These are phyloP conservation scores for Electrophaes corylata DNA, from an alignment of 2,888 invertebrate genomes.

Conservation along the genomic window DNA sequence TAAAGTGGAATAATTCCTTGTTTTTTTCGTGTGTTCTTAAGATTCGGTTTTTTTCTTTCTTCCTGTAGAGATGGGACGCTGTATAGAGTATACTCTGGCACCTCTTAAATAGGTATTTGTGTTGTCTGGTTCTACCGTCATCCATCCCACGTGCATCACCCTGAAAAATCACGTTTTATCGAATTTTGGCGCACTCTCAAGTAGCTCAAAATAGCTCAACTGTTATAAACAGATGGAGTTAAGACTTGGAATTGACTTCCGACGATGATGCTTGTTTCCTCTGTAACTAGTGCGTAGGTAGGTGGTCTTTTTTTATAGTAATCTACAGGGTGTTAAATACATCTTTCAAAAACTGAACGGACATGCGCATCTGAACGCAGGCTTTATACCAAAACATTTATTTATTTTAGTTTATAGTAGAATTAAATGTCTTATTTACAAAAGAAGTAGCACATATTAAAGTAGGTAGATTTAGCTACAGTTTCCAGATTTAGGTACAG, in stretches of 20 bases:
- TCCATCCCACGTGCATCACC: conserved; percentile 61
- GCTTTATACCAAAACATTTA: too few relatives aligned
- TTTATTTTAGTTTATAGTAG: too few relatives aligned
- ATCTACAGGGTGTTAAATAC: not conserved
- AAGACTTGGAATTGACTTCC: conserved; percentile 57
- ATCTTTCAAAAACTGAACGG: not conserved
- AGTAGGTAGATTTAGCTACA: too few relatives aligned
- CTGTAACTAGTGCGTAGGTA: conserved; percentile 31
- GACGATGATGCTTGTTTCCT: conserved; percentile 46
- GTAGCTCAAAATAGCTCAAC: conserved; percentile 47
- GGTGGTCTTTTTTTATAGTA: not conserved
- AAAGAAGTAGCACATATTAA: too few relatives aligned
- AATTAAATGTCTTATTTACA: too few relatives aligned
- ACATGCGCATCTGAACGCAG: too few relatives aligned
- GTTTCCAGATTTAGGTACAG: too few relatives aligned
- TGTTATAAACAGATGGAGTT: conserved; percentile 55
- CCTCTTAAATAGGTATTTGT: conserved; percentile 56
- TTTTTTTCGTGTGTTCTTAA: too few relatives aligned
- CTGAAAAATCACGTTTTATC: conserved; percentile 70
- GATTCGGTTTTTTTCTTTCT: too few relatives aligned
- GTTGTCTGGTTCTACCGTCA: conserved; percentile 55
- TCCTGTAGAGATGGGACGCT: conserved; percentile 1
- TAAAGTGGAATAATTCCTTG: too few relatives aligned
- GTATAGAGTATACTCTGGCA: conserved; percentile 6
- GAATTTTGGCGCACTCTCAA: conserved; percentile 70